Conservation (phyloP, 2,113 vertebrate species). For the Erythrocercus mccallii region DNA sequence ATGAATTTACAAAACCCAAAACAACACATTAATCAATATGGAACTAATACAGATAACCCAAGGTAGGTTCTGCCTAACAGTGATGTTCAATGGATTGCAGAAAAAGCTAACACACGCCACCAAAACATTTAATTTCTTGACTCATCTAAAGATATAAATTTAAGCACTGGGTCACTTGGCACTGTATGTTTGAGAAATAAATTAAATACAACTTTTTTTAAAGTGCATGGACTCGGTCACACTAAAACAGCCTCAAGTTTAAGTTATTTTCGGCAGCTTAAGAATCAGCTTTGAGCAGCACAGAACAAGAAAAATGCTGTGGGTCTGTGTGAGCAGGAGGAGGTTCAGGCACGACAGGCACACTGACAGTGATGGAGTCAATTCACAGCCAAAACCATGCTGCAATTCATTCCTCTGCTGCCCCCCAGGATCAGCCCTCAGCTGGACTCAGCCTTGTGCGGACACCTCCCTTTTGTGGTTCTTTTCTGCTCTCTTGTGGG, state of each 20-base stretch:
- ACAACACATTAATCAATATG: not conserved
- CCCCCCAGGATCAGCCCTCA: not conserved
- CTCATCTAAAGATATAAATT: not conserved
- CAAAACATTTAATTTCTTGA: not conserved
- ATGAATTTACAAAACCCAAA: not conserved
- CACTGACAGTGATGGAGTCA: not conserved
- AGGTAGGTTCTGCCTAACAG: not conserved
- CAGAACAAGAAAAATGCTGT: accelerated
- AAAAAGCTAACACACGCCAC: not conserved
- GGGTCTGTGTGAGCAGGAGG: not conserved
- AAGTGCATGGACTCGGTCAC: accelerated
- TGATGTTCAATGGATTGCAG: not conserved
- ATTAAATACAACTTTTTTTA: not conserved
- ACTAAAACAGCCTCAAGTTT: not conserved
- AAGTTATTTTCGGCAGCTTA: not conserved
- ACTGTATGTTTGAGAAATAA: not conserved
- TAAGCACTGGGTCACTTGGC: not conserved
- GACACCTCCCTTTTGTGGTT: not conserved
- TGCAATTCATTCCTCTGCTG: not conserved
- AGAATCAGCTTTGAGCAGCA: not conserved
- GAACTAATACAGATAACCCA: not conserved
- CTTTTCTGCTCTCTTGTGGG: constrained; percentile 71
- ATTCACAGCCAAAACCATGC: not conserved
- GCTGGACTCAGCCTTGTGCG: not conserved
- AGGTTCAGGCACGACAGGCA: not conserved